Conservation (phyloP, 2,797 vertebrate genomes). For the Hoplostethus atlanticus region DNA sequence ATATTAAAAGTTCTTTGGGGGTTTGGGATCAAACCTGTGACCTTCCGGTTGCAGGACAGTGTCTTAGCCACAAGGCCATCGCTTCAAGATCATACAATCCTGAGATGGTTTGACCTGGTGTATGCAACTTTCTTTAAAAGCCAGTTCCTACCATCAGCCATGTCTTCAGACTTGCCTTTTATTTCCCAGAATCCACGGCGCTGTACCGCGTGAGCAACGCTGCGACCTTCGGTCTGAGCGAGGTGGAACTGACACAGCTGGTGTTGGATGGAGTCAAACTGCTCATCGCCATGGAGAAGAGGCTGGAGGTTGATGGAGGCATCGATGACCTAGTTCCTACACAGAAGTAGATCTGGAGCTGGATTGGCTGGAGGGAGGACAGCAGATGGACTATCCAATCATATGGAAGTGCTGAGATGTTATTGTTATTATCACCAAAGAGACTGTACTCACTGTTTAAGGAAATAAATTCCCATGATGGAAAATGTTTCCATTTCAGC, state of each 20-base stretch:
- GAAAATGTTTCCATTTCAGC: too few relatives aligned
- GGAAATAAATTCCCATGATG: too few relatives aligned
- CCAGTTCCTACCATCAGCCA: neutral
- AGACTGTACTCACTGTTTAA: too few relatives aligned
- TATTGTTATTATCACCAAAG: neutral
- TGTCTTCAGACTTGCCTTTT: neutral
- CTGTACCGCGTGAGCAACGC: conserved; percentile 69
- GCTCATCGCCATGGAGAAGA: conserved; percentile 80
- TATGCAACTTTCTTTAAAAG: too few relatives aligned
- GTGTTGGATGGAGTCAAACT: conserved; percentile 83
- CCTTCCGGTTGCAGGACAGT: too few relatives aligned
- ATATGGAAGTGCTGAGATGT: neutral
- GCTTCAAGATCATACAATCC: too few relatives aligned
- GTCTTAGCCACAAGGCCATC: too few relatives aligned
- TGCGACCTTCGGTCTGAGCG: conserved; percentile 74
- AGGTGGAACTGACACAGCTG: conserved; percentile 78
- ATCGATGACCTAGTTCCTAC: conserved; percentile 77
- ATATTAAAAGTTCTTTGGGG: too few relatives aligned
- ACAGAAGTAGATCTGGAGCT: conserved; percentile 53
- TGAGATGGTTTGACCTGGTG: too few relatives aligned
- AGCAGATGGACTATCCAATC: neutral
- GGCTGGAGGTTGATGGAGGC: conserved; percentile 57
- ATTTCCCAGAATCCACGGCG: conserved; percentile 35
- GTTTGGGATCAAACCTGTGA: too few relatives aligned
- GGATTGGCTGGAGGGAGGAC: neutral